Evolutionary conservation across 2,113 vertebrate genomes (phyloP), one percentile per base, ranked within the genome.

Genomic region (Thinocorus orbignyianus): DNA sequence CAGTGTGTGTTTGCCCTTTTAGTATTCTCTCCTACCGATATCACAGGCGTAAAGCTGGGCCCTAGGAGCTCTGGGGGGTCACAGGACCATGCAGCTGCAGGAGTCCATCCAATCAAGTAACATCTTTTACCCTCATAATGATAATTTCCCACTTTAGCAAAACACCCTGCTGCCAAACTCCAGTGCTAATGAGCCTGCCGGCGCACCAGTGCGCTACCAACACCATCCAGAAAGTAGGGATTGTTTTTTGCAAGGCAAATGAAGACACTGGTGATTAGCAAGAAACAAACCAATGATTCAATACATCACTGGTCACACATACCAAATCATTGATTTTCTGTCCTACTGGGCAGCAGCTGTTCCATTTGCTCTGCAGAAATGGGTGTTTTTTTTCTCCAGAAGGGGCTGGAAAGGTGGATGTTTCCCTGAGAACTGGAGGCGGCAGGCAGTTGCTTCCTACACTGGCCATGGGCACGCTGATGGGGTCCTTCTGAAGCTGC

Each of bases 341-440:
- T 94, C 95, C 87, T 97, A 94, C 97, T 95, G 97, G 94, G 96
- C 92, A 97, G 93, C 96, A 96, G 94, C 94, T 97, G 96, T 94
- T 97, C 79, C 62, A 64, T 91, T 96, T 94, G 79, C 89, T 90
- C 42, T 51, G 51, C 55, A 92, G 79, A 93, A 94, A 80, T 77
- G 39, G 4, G 8, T 51, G 46, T 3, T 23, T 76, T 88, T 83
- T 55, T 80, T 6, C 41, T 91, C 79, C 61, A 54, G 35, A 49
- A 93, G 92, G 73, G 58, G 28, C 37, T 15, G 9, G 69, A 51
- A 76, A 17, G 70, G 49, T 96, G 73, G 73, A 58, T 2, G 1
- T 81, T 87, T 79, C 66, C 79, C 44, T 58, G 65, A 57, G 88
- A 87, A 73, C 70, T 54, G 70, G 69, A 92, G 51, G 69, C 77